A percentile compares a stretch with the other conserved stretches of the same genome.
Evolutionary conservation across 2,113 vertebrate species (phyloP).

Genomic region (Falco punctatus): DNA sequence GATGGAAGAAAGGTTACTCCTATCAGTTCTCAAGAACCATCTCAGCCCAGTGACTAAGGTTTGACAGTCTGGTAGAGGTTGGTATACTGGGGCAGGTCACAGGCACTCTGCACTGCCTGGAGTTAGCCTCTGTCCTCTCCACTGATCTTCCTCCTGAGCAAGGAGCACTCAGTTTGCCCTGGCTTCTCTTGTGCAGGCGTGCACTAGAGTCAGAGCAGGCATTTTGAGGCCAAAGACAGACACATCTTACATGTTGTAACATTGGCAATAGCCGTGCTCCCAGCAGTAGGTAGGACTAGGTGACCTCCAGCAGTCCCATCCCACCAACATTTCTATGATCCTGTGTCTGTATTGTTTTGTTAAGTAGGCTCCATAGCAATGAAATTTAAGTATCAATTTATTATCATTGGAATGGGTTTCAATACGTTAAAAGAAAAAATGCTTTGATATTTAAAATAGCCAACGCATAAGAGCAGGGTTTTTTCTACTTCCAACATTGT

Average conservation of each 20-base stretch:
- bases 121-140: neutral
- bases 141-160: neutral
- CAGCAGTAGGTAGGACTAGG: neutral
- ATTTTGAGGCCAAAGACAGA: neutral
- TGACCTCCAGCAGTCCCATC: neutral
- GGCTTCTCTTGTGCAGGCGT: accelerated
- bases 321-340: neutral
- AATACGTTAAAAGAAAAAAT: neutral
- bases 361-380: neutral
- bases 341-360: neutral
- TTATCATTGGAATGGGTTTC: neutral
- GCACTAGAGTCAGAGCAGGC: neutral
- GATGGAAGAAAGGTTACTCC: neutral
- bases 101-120: neutral
- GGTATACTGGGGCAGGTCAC: neutral
- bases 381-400: neutral
- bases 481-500: neutral
- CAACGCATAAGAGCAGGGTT: neutral
- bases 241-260: neutral
- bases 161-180: neutral
- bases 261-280: neutral
- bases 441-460: neutral
- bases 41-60: neutral
- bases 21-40: neutral
- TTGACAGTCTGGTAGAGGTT: neutral